phyloP scores from a whole-genome alignment of 2,888 invertebrate genomes.

The Argyra leucocephala region DNA sequence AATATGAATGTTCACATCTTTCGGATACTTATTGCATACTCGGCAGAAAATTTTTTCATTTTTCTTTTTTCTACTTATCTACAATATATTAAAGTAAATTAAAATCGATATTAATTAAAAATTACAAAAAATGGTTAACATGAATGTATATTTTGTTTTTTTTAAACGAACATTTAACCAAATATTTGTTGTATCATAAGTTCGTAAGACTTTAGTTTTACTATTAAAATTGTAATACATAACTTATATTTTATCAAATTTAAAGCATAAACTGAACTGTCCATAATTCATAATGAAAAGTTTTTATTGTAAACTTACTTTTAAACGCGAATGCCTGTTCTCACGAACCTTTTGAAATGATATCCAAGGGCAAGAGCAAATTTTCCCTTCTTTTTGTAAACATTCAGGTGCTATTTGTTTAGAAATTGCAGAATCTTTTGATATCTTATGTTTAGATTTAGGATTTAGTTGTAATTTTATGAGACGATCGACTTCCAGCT shows the following conservation, averaged over 20 bases:
- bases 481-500: conserved; percentile 67
- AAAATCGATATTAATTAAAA: too few relatives aligned
- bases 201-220: too few relatives aligned
- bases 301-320: conserved; percentile 38
- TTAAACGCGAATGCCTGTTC: conserved; percentile 59
- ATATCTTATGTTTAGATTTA: conserved; percentile 21
- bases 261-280: too few relatives aligned
- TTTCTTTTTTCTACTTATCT: conserved; percentile 56
- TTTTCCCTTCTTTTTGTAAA: conserved; percentile 16
- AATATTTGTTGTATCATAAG: too few relatives aligned
- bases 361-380: conserved; percentile 49
- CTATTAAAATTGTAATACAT: too few relatives aligned
- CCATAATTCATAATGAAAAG: too few relatives aligned
- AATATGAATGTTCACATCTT: conserved; percentile 63
- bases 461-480: conserved; percentile 43
- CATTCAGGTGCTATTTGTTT: conserved; percentile 25
- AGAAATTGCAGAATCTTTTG: conserved; percentile 17
- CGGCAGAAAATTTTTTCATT: conserved; percentile 63
- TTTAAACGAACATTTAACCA: too few relatives aligned
- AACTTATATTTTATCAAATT: too few relatives aligned
- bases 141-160: too few relatives aligned
- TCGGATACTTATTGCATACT: conserved; percentile 64
- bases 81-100: conserved; percentile 19
- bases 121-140: too few relatives aligned
- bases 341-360: conserved; percentile 64